Percentiles rank a stretch among this genome's conserved stretches.
Evolutionary conservation across 2,888 invertebrate genomes (phyloP).

Genomic region (Epistrophella euchroma): DNA sequence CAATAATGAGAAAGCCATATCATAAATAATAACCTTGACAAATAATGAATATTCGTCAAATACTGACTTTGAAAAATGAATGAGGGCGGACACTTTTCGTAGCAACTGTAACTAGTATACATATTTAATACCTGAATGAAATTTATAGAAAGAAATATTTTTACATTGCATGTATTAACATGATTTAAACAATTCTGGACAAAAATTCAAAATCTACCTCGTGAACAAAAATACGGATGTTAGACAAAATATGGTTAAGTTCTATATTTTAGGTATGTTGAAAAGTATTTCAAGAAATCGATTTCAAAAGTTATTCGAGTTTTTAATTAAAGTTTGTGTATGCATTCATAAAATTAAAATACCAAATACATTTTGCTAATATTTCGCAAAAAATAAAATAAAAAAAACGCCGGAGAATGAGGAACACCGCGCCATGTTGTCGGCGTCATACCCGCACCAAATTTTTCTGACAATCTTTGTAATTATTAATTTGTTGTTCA

Average conservation of each 20-base stretch:
- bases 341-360: not conserved
- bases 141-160: conserved; percentile 24
- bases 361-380: conserved; percentile 33
- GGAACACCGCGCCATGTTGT: conserved; percentile 79
- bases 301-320: not conserved
- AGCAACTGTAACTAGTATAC: conserved; percentile 69
- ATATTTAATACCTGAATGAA: conserved; percentile 19
- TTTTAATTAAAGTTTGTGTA: not conserved
- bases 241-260: conserved; percentile 41
- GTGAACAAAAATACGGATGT: conserved; percentile 15
- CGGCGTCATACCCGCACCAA: conserved; percentile 78
- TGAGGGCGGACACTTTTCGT: conserved; percentile 46
- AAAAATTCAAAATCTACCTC: conserved; percentile 15
- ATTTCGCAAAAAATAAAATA: conserved; percentile 46
- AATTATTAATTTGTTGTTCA: conserved; percentile 22
- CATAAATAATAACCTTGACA: not conserved
- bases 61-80: not conserved
- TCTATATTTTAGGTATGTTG: not conserved
- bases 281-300: not conserved
- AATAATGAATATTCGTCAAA: not conserved
- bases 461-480: conserved; percentile 54
- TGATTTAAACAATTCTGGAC: conserved; percentile 1
- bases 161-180: conserved; percentile 11
- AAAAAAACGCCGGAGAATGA: conserved; percentile 66
- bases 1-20: not conserved